Base-by-base conservation (phyloP, 2,888 invertebrate species). In the Ganaspis brasiliensis region DNA sequence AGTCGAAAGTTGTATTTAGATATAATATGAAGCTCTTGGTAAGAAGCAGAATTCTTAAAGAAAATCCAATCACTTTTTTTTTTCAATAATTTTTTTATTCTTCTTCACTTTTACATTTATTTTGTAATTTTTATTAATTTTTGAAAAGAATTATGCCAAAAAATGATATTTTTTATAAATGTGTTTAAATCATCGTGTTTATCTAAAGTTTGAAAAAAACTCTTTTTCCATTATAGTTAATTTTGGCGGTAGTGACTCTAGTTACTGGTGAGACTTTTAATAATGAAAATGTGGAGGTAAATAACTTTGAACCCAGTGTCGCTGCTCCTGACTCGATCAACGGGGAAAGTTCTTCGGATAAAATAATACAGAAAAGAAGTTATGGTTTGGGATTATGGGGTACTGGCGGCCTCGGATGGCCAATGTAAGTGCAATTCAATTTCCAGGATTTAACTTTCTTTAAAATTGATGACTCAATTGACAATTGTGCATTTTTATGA, bases 1-100 rank as follows among this genome's bases (percentile, higher is more conserved):
- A 63, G 35, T 63, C 26, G 63, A 37, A 37, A 37, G 19, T 35
- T 63, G 37, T 16, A 35, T 63, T 63, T 52, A 52, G 52, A 52
- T 52, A 52, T 63, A 59, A 63, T 31, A 59, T 63, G 26, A 63
- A 63, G 35, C 37, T 63, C 19, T 16, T 71, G 71, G 71, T 49
- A 71, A 71, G 49, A 24, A 16, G 52, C 2, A 19, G 9, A 52
- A 52, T 19, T 52, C 9, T 52, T 9, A 9, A 52, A 2, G 31
- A 31, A 31, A 31, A 31, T 2, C 31, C 31, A 4, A 31, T 31
- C 6, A 31, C 31, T 6, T 31, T 31, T 31, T 31, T 31, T 31
- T 31, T 4, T 31, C 6, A 6, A 31, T 31, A 4, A 31, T 31
- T 31, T 31, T 31, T 31, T 31, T 6, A 31, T 4, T 31, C 3